phyloP scores from a whole-genome alignment of 2,888 invertebrate genomes.

The Mimachlamys varia region DNA sequence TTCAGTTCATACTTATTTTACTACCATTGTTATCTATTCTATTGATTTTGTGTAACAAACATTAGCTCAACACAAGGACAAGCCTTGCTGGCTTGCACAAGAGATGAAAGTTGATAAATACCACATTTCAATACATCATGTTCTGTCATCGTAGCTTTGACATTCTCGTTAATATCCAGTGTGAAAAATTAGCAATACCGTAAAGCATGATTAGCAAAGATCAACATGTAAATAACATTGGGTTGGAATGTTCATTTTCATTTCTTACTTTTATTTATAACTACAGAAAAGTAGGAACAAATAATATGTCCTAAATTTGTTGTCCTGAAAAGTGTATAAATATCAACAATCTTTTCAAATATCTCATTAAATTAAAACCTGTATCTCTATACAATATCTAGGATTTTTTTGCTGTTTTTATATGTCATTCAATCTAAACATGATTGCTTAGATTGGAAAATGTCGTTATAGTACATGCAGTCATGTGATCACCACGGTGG shows the following conservation, averaged over 20 bases:
- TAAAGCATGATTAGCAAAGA: not conserved
- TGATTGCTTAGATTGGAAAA: too few relatives aligned
- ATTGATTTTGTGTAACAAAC: constrained; percentile 19
- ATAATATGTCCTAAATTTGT: too few relatives aligned
- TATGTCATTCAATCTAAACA: too few relatives aligned
- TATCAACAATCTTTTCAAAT: not conserved
- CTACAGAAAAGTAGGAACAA: too few relatives aligned
- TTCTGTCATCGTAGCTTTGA: not conserved
- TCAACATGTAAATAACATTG: not conserved
- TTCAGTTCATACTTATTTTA: not conserved
- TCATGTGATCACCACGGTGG: not conserved
- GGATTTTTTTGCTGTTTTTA: too few relatives aligned
- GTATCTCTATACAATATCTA: too few relatives aligned
- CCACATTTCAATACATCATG: not conserved
- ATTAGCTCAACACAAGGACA: not conserved
- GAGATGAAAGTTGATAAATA: not conserved
- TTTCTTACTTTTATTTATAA: too few relatives aligned
- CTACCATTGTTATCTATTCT: not conserved
- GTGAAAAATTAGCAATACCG: not conserved
- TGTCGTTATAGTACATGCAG: not conserved
- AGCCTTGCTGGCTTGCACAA: constrained; percentile 15
- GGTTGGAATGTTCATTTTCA: not conserved
- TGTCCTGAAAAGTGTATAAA: too few relatives aligned
- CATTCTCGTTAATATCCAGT: not conserved
- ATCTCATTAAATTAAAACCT: too few relatives aligned